Conservation (phyloP, 2,888 invertebrate species). For the Dugesia japonica region DNA sequence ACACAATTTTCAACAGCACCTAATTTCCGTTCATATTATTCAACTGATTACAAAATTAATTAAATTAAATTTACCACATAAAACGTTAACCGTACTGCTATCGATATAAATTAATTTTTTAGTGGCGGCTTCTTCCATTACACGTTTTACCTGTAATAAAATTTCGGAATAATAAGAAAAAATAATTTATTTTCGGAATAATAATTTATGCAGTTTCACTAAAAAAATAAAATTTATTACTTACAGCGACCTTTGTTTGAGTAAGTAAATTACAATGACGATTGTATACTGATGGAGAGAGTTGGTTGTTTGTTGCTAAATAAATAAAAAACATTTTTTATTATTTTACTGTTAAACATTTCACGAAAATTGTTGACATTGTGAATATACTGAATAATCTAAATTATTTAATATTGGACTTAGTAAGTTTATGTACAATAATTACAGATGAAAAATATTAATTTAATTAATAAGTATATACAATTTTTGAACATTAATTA, state of each 20-base stretch:
- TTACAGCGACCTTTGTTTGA: background rate
- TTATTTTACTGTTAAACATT: background rate
- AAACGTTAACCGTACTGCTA: slow-evolving; percentile 1
- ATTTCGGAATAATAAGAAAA: background rate
- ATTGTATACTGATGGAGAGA: background rate
- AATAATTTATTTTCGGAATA: background rate
- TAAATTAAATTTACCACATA: background rate
- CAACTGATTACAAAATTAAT: too few relatives aligned
- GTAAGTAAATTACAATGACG: background rate
- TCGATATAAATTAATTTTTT: slow-evolving; percentile 9
- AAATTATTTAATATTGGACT: background rate
- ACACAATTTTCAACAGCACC: background rate
- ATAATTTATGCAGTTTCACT: background rate
- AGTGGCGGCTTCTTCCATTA: background rate
- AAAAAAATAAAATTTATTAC: background rate
- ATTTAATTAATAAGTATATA: too few relatives aligned
- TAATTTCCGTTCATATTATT: too few relatives aligned
- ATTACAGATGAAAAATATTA: too few relatives aligned
- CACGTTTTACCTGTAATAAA: background rate
- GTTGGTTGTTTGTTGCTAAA: background rate
- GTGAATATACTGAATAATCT: background rate
- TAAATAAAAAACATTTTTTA: background rate
- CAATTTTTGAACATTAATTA: too few relatives aligned
- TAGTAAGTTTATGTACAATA: background rate
- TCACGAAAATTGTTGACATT: background rate